Evolutionary conservation across 2,888 invertebrate genomes (phyloP), one percentile per base, ranked within the genome.

Genomic region (Papilio elwesi): DNA sequence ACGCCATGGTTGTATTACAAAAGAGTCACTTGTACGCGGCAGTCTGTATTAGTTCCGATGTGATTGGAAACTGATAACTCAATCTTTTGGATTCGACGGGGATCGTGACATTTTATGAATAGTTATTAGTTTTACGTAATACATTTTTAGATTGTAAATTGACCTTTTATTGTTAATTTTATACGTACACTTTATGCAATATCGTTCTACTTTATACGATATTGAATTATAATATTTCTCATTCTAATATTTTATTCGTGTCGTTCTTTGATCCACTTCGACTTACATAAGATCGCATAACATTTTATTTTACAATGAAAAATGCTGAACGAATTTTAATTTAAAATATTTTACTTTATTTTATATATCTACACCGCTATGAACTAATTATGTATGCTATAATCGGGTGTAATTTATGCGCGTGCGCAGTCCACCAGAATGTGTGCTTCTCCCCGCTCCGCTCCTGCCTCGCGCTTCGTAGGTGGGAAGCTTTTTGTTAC

Each of bases 401-500:
- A 66, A 51, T 71, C 71, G 74, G 64, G 67, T 57, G 73, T 81
- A 77, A 82, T 79, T 76, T 80, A 83, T 85, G 85, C 87, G 83
- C 83, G 78, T 81, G 81, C 83, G 83, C 82, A 79, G 77, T 78
- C 76, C 78, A 78, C 80, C 84, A 64, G 53, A 55, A 48, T 43
- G 43, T 43, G 43, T 43, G 6, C 9, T 9, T 15, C 26, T 26
- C 49, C 47, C 15, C 51, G 13, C 82, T 75, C 74, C 76, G 78
- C 85, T 84, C 13, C 85, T 84, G 83, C 79, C 81, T 75, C 72
- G 72, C 77, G 74, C 80, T 74, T 81, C 83, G 85, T 87, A 85
- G 87, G 85, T 84, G 86, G 87, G 82, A 82, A 83, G 83, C 82
- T 85, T 88, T 87, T 89, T 89, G 85, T 88, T 85, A 81, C 83